Evolutionary conservation across 1,140 invertebrate species (phyloP), one percentile per base, ranked within the genome.

Genomic region (Mylabris phalerata): DNA sequence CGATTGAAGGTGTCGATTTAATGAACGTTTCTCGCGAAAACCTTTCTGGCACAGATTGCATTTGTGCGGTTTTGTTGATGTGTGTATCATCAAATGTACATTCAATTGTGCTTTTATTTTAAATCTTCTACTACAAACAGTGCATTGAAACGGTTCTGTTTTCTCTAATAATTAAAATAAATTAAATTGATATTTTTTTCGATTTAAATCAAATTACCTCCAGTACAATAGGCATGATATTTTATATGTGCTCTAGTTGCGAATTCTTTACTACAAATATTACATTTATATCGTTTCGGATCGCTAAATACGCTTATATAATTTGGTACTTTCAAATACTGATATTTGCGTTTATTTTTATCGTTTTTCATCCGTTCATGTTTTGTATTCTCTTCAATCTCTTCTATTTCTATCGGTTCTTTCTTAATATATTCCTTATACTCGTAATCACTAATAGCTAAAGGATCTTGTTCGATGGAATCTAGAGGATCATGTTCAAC

Each of bases 171-270:
- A 44, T 9, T 10, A 26, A 51, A 50, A 43, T 46, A 19, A 19
- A 19, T 41, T 25, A 46, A 11, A 48, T 49, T 25, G 6, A 32
- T 55, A 46, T 49, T 60, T 4, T 9, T 9, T 11, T 40, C 6
- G 10, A 27, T 11, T 32, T 32, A 13, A 46, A 46, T 7, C 10
- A 46, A 47, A 19, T 19, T 65, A 72, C 68, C 66, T 59, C 67
- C 70, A 51, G 40, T 57, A 63, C 74, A 75, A 63, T 71, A 74
- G 10, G 50, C 51, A 63, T 75, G 74, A 57, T 72, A 73, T 52
- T 69, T 69, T 9, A 74, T 47, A 51, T 72, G 70, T 19, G 65
- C 54, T 50, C 67, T 71, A 5, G 72, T 69, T 11, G 48, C 60
- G 59, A 74, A 75, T 46, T 57, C 58, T 42, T 68, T 73, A 2